Conservation (phyloP, 2,797 vertebrate species). For the Numenius phaeopus region DNA sequence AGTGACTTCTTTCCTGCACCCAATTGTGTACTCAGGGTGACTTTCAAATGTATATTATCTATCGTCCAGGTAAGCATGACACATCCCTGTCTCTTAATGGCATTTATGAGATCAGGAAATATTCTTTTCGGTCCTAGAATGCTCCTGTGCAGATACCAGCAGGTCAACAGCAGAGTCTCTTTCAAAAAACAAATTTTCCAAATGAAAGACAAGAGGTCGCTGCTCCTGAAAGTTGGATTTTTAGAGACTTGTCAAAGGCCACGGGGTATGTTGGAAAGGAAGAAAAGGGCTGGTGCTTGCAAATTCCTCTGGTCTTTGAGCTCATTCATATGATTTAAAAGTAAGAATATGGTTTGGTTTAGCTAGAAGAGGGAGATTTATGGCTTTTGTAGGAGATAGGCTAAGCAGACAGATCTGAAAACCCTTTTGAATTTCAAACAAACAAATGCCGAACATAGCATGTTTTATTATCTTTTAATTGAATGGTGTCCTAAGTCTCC, state of each 20-base stretch:
- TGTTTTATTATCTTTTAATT: slow-evolving; percentile 35
- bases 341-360: slow-evolving; percentile 57
- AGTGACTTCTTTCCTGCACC: background rate
- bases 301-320: slow-evolving; percentile 52
- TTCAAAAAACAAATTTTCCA: background rate
- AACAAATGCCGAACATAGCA: background rate
- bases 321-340: background rate
- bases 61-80: background rate
- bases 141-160: background rate
- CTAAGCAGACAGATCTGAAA: slow-evolving; percentile 15
- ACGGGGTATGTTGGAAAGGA: background rate
- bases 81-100: background rate
- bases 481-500: background rate
- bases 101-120: background rate
- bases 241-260: background rate
- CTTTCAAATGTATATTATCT: background rate
- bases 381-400: slow-evolving; percentile 35
- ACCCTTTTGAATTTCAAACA: slow-evolving; percentile 19
- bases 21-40: background rate
- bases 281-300: slow-evolving; percentile 5
- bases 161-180: background rate
- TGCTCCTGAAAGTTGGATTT: background rate
- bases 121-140: background rate
- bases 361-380: slow-evolving; percentile 48
- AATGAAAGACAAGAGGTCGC: background rate